phyloP scores from a whole-genome alignment of 2,113 vertebrate species.

The Hippolais icterina region DNA sequence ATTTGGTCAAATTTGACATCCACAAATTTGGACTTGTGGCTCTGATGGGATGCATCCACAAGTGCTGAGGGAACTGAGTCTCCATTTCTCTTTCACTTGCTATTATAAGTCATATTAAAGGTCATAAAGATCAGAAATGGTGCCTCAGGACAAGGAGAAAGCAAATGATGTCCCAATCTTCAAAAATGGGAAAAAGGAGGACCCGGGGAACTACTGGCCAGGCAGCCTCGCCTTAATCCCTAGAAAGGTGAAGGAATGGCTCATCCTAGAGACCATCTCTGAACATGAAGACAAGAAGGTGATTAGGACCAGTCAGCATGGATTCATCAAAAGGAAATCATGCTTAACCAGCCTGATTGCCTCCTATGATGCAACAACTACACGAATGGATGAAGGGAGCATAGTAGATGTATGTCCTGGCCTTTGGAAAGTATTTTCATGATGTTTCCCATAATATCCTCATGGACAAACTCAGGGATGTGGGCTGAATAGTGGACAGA shows the following conservation, averaged over 20 bases:
- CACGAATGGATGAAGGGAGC: background rate
- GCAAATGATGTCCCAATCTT: background rate
- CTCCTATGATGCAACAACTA: background rate
- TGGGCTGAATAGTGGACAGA: background rate
- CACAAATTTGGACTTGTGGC: background rate
- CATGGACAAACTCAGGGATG: background rate
- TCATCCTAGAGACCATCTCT: background rate
- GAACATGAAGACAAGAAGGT: background rate
- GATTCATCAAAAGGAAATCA: background rate
- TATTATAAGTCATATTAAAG: background rate
- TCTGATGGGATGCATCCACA: background rate
- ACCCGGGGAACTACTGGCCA: background rate
- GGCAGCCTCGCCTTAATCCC: background rate
- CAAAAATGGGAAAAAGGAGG: background rate
- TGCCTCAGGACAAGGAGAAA: accelerated
- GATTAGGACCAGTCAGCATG: background rate
- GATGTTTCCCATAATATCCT: background rate
- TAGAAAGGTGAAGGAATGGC: background rate
- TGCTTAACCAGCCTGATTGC: background rate
- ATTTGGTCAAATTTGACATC: background rate
- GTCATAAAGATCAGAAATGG: background rate
- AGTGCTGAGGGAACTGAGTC: background rate
- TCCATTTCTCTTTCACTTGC: background rate
- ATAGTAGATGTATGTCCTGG: background rate
- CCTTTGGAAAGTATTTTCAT: background rate